Evolutionary conservation across 2,888 invertebrate genomes (phyloP), one percentile per base, ranked within the genome.

Genomic region (Brenthis daphne): DNA sequence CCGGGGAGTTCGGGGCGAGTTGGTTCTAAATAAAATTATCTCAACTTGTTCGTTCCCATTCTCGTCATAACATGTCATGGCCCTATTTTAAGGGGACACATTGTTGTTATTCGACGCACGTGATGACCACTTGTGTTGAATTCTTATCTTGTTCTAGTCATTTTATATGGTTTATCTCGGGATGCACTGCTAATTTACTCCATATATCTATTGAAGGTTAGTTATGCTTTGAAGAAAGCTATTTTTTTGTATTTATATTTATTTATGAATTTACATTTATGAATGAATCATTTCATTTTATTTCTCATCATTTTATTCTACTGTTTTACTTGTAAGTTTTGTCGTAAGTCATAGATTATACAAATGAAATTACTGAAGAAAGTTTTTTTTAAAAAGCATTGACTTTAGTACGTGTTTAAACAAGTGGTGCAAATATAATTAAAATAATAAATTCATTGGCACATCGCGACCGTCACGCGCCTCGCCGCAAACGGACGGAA

Each of bases 1-100:
- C 71, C 12, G 74, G 77, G 81, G 77, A 75, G 75, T 58, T 60
- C 51, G 69, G 73, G 74, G 73, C 54, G 68, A 67, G 78, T 79
- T 78, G 80, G 76, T 72, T 78, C 80, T 80, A 85, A 90, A 90
- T 85, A 84, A 80, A 85, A 87, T 90, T 89, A 90, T 80, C 78
- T 77, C 78, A 68, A 74, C 73, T 76, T 83, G 85, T 80, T 77
- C 71, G 77, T 70, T 77, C 77, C 80, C 77, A 86, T 88, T 86
- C 81, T 71, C 68, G 65, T 71, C 71, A 71, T 70, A 77, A 61
- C 66, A 63, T 54, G 63, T 63, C 63, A 43, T 54, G 54, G 63
- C 51, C 63, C 63, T 11, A 37, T 16, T 60, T 60, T 16, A 29
- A 58, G 60, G 60, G 37, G 60, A 50, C 54, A 63, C 37, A 24